phyloP scores from a whole-genome alignment of 1,140 invertebrate species.

The Scaptomyza hsui region DNA sequence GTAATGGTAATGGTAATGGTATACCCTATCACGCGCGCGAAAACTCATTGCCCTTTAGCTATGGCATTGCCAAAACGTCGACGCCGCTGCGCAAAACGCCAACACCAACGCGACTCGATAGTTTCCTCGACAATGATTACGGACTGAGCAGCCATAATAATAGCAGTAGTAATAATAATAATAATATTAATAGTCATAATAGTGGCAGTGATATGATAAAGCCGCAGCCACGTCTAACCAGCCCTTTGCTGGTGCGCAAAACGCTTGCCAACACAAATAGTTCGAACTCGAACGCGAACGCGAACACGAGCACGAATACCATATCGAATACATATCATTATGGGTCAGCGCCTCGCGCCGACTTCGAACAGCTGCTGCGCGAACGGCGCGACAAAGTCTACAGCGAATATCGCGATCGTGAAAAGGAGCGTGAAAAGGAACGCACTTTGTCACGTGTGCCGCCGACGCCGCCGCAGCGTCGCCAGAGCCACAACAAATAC shows the following conservation, averaged over 20 bases:
- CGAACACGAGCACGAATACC: conserved; percentile 47
- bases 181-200: conserved; percentile 38
- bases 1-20: conserved; percentile 56
- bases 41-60: conserved; percentile 91
- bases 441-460: conserved; percentile 46
- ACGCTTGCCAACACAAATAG: conserved; percentile 61
- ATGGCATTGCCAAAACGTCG: conserved; percentile 85
- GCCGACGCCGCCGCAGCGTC: conserved; percentile 63
- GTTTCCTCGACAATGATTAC: conserved; percentile 68
- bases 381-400: conserved; percentile 82
- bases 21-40: conserved; percentile 92
- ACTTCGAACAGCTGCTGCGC: conserved; percentile 80
- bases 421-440: conserved; percentile 36
- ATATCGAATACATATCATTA: conserved; percentile 82
- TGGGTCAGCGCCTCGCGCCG: conserved; percentile 59
- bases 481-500: conserved; percentile 57
- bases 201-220: conserved; percentile 72
- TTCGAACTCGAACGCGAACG: conserved; percentile 4
- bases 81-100: conserved; percentile 75
- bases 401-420: conserved; percentile 59
- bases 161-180: conserved; percentile 12
- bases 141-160: conserved; percentile 54
- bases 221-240: conserved; percentile 80
- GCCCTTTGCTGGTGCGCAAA: conserved; percentile 83
- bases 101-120: conserved; percentile 66